Conservation (phyloP, 2,888 invertebrate species). For the Hartigia nigra region DNA sequence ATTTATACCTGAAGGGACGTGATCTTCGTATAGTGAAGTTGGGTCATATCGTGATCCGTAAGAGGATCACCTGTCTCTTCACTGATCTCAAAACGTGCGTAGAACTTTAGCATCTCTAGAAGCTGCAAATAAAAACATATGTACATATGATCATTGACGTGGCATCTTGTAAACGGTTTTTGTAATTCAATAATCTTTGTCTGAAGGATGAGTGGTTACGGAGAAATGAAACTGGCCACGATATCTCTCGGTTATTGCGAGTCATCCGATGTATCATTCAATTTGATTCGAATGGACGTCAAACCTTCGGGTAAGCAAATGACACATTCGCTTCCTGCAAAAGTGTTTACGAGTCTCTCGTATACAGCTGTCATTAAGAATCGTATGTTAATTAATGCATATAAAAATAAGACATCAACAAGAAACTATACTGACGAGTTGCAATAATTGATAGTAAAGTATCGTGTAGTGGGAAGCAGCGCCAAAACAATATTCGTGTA, state of each 20-base stretch:
- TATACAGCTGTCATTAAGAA: neutral
- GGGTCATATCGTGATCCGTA: slow-evolving; percentile 93
- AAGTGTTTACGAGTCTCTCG: neutral
- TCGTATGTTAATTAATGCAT: too few relatives aligned
- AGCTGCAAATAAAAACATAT: slow-evolving; percentile 73
- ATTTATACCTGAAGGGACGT: slow-evolving; percentile 82
- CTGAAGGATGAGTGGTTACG: neutral
- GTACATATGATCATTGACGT: neutral
- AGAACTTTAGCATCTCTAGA: slow-evolving; percentile 95
- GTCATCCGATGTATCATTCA: neutral
- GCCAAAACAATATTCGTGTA: too few relatives aligned
- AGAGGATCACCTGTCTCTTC: slow-evolving; percentile 95
- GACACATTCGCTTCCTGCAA: neutral
- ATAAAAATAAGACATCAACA: too few relatives aligned
- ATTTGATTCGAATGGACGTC: neutral
- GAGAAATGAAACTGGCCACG: neutral
- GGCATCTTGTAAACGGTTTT: neutral
- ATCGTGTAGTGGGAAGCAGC: too few relatives aligned
- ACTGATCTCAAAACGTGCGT: slow-evolving; percentile 96
- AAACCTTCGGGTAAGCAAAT: neutral
- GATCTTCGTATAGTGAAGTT: slow-evolving; percentile 92
- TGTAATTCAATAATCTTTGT: neutral
- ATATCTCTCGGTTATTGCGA: neutral
- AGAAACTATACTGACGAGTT: too few relatives aligned
- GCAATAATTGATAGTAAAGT: too few relatives aligned